These are phyloP conservation scores for Oriolus oriolus DNA, from an alignment of 2,113 vertebrate genomes.

Conservation along the genomic window DNA sequence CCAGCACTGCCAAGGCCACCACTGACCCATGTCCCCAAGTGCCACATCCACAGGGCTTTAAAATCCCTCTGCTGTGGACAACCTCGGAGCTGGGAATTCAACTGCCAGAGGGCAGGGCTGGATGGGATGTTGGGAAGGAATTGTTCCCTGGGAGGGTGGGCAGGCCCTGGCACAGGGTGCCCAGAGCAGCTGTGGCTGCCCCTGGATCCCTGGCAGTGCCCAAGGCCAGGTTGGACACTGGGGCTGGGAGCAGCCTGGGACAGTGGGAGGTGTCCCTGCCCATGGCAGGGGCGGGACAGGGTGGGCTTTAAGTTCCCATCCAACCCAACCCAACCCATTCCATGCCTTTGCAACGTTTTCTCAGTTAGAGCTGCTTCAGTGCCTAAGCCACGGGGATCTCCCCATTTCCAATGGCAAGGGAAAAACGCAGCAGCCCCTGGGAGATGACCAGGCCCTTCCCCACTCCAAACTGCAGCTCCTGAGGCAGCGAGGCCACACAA, in stretches of 20 bases:
- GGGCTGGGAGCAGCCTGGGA: background rate
- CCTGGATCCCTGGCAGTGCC: background rate
- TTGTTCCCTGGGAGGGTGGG: background rate
- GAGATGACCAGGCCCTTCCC: background rate
- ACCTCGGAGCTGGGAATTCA: background rate
- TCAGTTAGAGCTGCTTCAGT: background rate
- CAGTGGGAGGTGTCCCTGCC: background rate
- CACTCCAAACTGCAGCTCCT: background rate
- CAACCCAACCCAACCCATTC: background rate
- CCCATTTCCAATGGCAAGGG: background rate
- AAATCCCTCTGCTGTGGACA: background rate
- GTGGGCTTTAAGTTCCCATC: accelerated
- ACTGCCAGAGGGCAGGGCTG: background rate
- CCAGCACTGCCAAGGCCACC: background rate
- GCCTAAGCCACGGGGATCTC: accelerated
- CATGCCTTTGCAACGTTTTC: background rate
- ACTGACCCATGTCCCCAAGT: background rate
- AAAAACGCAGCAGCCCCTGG: accelerated
- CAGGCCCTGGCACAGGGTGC: background rate
- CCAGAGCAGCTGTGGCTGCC: background rate
- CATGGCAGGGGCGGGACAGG: background rate
- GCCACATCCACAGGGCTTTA: background rate
- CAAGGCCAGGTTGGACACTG: background rate
- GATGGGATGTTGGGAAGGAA: background rate
- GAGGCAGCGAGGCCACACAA: background rate